Percentiles rank a stretch among this genome's conserved stretches.
Conservation (phyloP, 92 coral and sea anemone genomes). For the Palythoa caribaeorum region DNA sequence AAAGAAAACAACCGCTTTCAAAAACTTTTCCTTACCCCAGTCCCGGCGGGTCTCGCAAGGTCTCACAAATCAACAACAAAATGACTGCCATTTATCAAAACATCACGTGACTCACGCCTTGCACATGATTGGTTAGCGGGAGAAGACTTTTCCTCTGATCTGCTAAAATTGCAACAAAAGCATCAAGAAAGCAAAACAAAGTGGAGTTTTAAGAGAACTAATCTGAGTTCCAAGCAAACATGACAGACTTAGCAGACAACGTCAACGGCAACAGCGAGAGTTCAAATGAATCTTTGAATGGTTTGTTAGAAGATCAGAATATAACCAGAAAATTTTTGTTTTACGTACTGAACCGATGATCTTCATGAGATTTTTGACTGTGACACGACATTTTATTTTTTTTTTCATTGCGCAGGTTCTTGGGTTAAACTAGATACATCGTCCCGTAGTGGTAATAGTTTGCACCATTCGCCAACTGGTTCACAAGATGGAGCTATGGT, state of each 20-base stretch:
- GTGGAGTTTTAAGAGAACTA: not conserved
- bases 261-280: slow-evolving; percentile 87
- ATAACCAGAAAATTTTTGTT: slow-evolving; percentile 19
- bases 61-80: no score
- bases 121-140: slow-evolving; percentile 18
- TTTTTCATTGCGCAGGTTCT: slow-evolving; percentile 72
- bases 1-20: no score
- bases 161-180: slow-evolving; percentile 28
- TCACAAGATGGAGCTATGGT: slow-evolving; percentile 97
- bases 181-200: slow-evolving; percentile 35
- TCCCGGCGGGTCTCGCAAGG: no score
- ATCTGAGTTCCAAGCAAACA: not conserved
- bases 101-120: slow-evolving; percentile 11
- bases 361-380: not conserved
- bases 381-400: slow-evolving; percentile 17
- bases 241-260: slow-evolving; percentile 63
- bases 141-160: slow-evolving; percentile 2
- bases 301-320: slow-evolving; percentile 51
- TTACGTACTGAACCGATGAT: not conserved
- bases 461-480: slow-evolving; percentile 86
- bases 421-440: slow-evolving; percentile 96
- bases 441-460: slow-evolving; percentile 84
- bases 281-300: slow-evolving; percentile 91
- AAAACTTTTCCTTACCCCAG: no score
- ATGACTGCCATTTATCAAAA: not conserved